These are phyloP conservation scores for Cantharis nigra DNA, from an alignment of 2,888 invertebrate species.

Conservation along the genomic window DNA sequence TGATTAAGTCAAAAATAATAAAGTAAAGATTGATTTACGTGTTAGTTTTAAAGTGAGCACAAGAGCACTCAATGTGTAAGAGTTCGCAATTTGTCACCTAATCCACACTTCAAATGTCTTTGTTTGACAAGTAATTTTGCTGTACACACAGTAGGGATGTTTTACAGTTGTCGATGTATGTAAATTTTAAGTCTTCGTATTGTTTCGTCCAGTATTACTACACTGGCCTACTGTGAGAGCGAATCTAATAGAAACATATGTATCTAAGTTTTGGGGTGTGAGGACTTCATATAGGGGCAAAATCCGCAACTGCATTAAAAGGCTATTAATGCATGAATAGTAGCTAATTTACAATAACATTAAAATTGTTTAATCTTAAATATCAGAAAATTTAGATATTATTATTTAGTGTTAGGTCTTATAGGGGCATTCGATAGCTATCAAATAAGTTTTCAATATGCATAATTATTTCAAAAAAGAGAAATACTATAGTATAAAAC, in stretches of 20 bases:
- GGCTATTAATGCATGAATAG: conserved; percentile 50
- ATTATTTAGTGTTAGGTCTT: background rate
- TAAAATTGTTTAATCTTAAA: background rate
- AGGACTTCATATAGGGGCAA: conserved; percentile 41
- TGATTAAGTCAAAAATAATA: background rate
- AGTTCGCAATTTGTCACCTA: conserved; percentile 50
- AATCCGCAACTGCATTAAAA: conserved; percentile 50
- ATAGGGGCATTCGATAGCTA: background rate
- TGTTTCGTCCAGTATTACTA: background rate
- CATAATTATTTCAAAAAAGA: too few relatives aligned
- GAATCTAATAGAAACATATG: conserved; percentile 48
- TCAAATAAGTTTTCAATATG: background rate
- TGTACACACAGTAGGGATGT: conserved; percentile 3
- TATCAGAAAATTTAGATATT: background rate
- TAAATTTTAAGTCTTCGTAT: background rate
- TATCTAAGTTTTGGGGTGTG: conserved; percentile 43
- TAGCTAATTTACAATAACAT: conserved; percentile 44
- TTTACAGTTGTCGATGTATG: conserved; percentile 6
- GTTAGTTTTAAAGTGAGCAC: background rate
- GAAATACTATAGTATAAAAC: too few relatives aligned
- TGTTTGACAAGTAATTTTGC: conserved; percentile 48
- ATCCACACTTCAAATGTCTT: conserved; percentile 49
- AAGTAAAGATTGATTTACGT: background rate
- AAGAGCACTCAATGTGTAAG: conserved; percentile 17
- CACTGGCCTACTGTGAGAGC: conserved; percentile 40